These are phyloP conservation scores for Decapterus maruadsi DNA, from an alignment of 2,797 vertebrate genomes.

Conservation along the genomic window DNA sequence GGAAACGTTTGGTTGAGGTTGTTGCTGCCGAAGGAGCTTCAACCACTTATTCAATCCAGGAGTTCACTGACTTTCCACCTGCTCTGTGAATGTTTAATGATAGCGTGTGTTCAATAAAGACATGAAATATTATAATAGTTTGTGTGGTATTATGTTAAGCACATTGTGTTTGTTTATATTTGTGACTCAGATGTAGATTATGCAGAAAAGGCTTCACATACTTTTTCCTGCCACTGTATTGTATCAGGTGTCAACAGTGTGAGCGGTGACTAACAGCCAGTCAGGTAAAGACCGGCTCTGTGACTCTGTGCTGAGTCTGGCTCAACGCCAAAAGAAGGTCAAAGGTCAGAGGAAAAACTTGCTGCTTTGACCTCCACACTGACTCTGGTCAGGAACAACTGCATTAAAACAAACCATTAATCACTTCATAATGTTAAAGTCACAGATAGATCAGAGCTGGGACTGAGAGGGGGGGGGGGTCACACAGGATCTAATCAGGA, in stretches of 20 bases:
- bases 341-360: neutral
- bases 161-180: too few species aligned
- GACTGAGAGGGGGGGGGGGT: neutral
- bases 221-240: too few species aligned
- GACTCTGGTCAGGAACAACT: neutral
- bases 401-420: neutral
- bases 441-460: neutral
- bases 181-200: too few species aligned
- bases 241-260: neutral
- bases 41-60: too few species aligned
- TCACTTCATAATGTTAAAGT: neutral
- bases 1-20: too few species aligned
- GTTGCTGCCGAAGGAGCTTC: too few species aligned
- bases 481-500: neutral
- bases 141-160: too few species aligned
- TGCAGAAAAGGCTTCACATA: too few species aligned
- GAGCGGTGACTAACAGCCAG: conserved; percentile 7
- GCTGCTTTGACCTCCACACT: neutral
- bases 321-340: neutral
- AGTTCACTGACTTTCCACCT: too few species aligned
- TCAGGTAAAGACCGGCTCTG: neutral
- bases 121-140: too few species aligned
- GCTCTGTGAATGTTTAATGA: too few species aligned
- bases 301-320: neutral
- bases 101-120: too few species aligned